Evolutionary conservation across 2,888 invertebrate species (phyloP).

Genomic region (Baccha elongata): DNA sequence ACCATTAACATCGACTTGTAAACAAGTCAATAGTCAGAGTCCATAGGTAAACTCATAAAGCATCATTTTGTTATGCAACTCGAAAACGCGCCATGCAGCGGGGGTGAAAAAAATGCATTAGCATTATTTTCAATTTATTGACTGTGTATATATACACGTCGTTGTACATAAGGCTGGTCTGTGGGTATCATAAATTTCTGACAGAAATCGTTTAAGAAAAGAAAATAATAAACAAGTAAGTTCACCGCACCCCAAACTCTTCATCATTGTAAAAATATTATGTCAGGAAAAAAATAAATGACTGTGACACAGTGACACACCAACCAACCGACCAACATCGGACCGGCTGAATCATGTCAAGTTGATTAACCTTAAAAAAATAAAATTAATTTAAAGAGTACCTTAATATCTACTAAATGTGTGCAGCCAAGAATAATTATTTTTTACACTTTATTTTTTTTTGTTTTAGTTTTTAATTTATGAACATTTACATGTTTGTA

Average conservation of each 20-base stretch:
- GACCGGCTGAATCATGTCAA: constrained; percentile 50
- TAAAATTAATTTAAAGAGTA: constrained; percentile 19
- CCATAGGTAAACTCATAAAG: constrained; percentile 36
- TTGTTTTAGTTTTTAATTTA: constrained; percentile 25
- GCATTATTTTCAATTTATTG: constrained; percentile 21
- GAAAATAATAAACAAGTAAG: constrained; percentile 7
- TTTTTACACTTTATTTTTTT: not conserved
- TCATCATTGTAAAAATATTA: constrained; percentile 4
- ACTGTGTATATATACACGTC: not conserved
- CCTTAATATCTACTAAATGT: not conserved
- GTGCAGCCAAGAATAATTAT: constrained; percentile 11
- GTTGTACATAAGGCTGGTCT: constrained; percentile 32
- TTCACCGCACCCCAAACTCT: constrained; percentile 2
- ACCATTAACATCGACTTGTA: constrained; percentile 50
- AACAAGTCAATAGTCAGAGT: constrained; percentile 31
- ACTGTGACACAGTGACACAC: constrained; percentile 59
- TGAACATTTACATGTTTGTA: constrained; percentile 1
- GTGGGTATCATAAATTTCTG: constrained; percentile 17
- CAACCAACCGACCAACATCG: constrained; percentile 8
- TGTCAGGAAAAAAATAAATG: constrained; percentile 32
- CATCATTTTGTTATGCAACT: constrained; percentile 52
- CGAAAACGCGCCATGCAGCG: constrained; percentile 8
- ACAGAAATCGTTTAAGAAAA: constrained; percentile 12
- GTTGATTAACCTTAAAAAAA: constrained; percentile 63
- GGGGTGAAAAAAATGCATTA: constrained; percentile 24